These are phyloP conservation scores for Cariama cristata DNA, from an alignment of 2,113 vertebrate genomes.

Conservation along the genomic window DNA sequence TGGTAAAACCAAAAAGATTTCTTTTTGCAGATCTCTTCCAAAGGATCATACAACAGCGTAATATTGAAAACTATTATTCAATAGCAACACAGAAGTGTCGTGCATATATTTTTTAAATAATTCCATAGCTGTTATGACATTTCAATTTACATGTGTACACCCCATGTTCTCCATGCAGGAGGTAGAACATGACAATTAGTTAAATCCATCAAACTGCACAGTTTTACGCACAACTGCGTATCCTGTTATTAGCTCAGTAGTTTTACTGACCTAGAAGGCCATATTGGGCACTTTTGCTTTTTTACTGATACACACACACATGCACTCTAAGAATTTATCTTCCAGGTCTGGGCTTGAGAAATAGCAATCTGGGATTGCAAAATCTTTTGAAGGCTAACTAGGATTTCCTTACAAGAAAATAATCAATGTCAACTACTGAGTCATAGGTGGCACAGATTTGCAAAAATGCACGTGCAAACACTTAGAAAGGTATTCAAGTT, in stretches of 20 bases:
- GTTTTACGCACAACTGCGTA: neutral
- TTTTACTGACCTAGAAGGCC: neutral
- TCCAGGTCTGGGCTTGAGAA: neutral
- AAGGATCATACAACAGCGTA: neutral
- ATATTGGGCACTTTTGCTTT: neutral
- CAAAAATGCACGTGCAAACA: neutral
- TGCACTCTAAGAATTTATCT: neutral
- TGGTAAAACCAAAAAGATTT: neutral
- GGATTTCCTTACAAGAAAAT: neutral
- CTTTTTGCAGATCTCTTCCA: neutral
- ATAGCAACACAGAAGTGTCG: neutral
- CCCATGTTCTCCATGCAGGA: neutral
- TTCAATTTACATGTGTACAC: neutral
- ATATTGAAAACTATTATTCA: neutral
- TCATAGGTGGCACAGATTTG: neutral
- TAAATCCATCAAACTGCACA: neutral
- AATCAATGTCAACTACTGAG: neutral
- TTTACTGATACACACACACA: neutral
- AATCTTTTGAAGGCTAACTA: neutral
- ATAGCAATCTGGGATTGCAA: neutral
- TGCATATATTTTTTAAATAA: neutral
- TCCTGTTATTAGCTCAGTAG: neutral
- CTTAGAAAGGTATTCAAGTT: neutral
- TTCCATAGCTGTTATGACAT: neutral
- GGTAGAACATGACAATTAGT: neutral